Base-by-base conservation (phyloP, 2,113 vertebrate genomes). In the Dicerorhinus sumatrensis region DNA sequence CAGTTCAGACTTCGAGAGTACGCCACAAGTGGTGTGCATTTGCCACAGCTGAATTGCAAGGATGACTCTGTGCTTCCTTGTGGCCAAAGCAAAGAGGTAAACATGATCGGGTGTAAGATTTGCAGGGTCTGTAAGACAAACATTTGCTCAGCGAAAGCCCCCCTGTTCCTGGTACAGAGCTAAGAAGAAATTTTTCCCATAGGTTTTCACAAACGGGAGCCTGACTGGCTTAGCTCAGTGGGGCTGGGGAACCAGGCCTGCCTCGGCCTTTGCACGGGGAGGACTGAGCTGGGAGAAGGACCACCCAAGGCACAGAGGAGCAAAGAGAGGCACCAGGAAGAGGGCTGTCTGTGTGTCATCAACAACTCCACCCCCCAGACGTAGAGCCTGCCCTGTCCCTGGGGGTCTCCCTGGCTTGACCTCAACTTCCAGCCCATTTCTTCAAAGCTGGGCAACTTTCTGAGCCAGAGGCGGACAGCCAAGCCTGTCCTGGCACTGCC, bases 21-120 rank as follows among this genome's bases (percentile, higher is more conserved):
- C 8, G 23, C 27, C 6, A 0, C 0, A 12, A n/a, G 18, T 6
- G 7, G 25, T 31, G 17, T 4, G 5, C 2, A 39, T 46, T 62
- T 72, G 56, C 48, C 62, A 31, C 3, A 39, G 36, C 16, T 39
- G 46, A 80, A 9, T 17, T 11, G 33, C 48, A 11, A 21, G 23
- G 16, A 3, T 0, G n/a, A 60, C 31, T 13, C 14, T 2, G 5
- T 46, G 76, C 39, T 92, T 42, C 84, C 14, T 17, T 6, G 73
- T 23, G 42, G 54, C 62, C 91, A 56, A n/a, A 31, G 51, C 60
- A n/a, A 75, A 82, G 72, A 48, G 54, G 87, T 8, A 23, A 60
- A 63, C 10, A 20, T 0, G 25, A 60, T 36, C 42, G 27, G 9
- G 58, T 29, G 56, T 9, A 16, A 76, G 73, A 25, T 6, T 7